These are phyloP conservation scores for Simalia tracyae DNA, from an alignment of 2,797 vertebrate genomes.

Conservation along the genomic window DNA sequence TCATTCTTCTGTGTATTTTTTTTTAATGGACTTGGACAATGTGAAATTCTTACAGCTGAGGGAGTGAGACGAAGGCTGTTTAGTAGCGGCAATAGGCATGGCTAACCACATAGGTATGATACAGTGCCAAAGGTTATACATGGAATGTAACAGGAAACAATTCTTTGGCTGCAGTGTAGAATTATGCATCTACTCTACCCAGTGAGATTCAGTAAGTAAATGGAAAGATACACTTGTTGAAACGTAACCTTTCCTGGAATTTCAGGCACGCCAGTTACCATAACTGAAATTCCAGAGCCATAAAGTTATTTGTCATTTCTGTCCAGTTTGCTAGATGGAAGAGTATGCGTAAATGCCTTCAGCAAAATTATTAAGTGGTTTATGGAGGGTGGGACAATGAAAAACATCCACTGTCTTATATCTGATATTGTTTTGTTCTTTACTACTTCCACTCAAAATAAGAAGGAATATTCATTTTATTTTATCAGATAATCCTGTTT, in stretches of 20 bases:
- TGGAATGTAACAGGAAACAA: constrained; percentile 31
- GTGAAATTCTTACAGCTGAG: constrained; percentile 15
- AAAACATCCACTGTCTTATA: background rate
- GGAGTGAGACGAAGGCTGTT: constrained; percentile 22
- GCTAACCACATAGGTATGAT: constrained; percentile 25
- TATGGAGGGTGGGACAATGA: background rate
- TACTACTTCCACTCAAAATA: background rate
- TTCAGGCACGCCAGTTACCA: constrained; percentile 61
- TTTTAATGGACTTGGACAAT: background rate
- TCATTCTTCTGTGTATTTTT: background rate
- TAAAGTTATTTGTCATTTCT: constrained; percentile 39
- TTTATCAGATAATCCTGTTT: background rate
- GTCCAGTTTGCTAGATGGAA: constrained; percentile 42
- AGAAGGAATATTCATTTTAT: background rate
- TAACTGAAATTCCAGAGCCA: constrained; percentile 55
- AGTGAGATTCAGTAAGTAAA: constrained; percentile 49
- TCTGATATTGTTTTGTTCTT: background rate
- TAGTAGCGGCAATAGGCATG: constrained; percentile 13
- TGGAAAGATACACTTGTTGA: constrained; percentile 69
- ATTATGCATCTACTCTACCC: constrained; percentile 37
- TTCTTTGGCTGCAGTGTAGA: constrained; percentile 8
- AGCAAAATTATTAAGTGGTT: constrained; percentile 52
- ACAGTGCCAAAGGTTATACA: constrained; percentile 32
- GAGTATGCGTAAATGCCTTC: constrained; percentile 42
- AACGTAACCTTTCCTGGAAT: constrained; percentile 70